These are phyloP conservation scores for Arenaria interpres DNA, from an alignment of 2,113 vertebrate species.

Conservation along the genomic window DNA sequence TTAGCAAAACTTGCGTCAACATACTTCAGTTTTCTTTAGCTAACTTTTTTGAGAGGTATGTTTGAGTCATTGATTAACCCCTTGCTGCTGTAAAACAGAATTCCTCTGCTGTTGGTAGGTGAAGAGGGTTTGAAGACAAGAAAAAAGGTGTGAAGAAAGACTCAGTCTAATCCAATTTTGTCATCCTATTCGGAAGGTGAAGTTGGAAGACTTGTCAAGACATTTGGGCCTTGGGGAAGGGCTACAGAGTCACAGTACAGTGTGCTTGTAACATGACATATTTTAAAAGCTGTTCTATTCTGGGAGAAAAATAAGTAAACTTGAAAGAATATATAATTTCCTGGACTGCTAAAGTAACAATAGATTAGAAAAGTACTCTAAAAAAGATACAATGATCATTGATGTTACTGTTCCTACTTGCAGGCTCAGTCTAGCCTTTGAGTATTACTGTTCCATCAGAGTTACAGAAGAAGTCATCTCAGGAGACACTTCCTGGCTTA, in stretches of 20 bases:
- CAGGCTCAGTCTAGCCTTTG: neutral
- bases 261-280: neutral
- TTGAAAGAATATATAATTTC: neutral
- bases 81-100: neutral
- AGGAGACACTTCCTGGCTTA: neutral
- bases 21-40: neutral
- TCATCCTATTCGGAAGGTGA: neutral
- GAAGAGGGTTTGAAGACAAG: neutral
- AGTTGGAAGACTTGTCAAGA: neutral
- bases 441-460: neutral
- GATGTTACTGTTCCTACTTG: neutral
- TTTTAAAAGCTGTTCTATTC: neutral
- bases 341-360: neutral
- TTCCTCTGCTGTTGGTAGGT: neutral
- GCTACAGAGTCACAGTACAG: neutral
- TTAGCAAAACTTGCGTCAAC: neutral
- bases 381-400: rapidly evolving
- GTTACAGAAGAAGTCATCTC: neutral
- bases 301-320: neutral
- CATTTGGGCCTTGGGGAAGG: neutral
- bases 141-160: neutral
- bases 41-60: neutral
- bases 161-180: neutral
- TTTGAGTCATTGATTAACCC: neutral
- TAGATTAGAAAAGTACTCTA: neutral